Conservation (phyloP, 2,888 invertebrate genomes). For the Drosophila mayaguana region DNA sequence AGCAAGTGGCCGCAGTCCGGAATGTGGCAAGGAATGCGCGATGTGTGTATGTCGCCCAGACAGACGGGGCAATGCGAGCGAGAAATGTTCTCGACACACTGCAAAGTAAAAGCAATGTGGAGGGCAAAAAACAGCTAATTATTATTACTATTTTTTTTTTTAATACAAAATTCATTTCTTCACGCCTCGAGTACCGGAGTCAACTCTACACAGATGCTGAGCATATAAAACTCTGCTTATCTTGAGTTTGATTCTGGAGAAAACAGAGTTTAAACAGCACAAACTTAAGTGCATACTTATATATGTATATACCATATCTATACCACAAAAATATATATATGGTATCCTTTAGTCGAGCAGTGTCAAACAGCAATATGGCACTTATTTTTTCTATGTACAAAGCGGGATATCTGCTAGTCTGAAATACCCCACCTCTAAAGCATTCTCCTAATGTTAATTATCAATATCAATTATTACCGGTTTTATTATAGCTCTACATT, state of each 20-base stretch:
- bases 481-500: constrained; percentile 21
- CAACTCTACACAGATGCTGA: neutral
- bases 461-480: neutral
- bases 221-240: neutral
- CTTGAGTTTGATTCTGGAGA: neutral
- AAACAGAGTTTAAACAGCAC: neutral
- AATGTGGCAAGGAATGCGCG: constrained; percentile 94
- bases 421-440: neutral
- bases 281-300: neutral
- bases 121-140: no score
- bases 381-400: neutral
- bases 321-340: no score
- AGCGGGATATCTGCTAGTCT: neutral
- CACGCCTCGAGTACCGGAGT: no score
- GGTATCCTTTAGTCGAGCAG: neutral
- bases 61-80: constrained; percentile 95
- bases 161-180: no score
- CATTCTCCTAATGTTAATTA: constrained; percentile 5
- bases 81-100: constrained; percentile 96
- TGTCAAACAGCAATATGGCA: neutral
- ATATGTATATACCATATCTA: neutral
- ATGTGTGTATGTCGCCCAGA: constrained; percentile 95
- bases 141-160: no score
- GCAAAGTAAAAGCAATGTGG: constrained; percentile 67
- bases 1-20: constrained; percentile 95